Conservation (phyloP, 2,113 vertebrate species). For the Penelope pileata region DNA sequence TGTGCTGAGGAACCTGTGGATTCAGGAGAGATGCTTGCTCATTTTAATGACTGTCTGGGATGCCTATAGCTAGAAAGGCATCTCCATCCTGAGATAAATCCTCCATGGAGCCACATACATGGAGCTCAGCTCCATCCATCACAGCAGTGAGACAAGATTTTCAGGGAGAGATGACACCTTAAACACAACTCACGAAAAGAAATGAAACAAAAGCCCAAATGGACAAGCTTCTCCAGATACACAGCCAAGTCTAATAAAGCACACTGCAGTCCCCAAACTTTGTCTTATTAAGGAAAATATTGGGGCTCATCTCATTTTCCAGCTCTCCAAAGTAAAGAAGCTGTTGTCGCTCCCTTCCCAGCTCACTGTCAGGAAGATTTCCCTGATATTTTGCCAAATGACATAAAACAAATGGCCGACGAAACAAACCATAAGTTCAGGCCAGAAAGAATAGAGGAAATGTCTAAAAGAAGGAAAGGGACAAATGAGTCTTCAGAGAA, state of each 20-base stretch:
- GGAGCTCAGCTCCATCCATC: neutral
- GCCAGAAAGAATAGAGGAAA: slow-evolving; percentile 41
- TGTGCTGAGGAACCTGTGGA: neutral
- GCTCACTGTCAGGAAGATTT: neutral
- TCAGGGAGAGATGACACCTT: neutral
- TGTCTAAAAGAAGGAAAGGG: slow-evolving; percentile 21
- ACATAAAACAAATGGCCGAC: slow-evolving; percentile 16
- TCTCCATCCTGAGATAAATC: neutral
- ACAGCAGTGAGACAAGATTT: neutral
- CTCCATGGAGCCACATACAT: neutral
- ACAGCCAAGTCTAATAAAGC: neutral
- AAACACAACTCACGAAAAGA: neutral
- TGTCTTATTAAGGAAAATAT: neutral
- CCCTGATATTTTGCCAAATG: slow-evolving; percentile 10
- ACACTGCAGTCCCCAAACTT: neutral
- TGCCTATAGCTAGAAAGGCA: neutral
- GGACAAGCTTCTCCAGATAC: neutral
- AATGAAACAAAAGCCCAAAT: neutral
- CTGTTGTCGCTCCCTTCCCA: neutral
- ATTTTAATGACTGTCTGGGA: neutral
- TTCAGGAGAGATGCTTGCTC: neutral
- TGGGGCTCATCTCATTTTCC: neutral
- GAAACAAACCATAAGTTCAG: slow-evolving; percentile 33
- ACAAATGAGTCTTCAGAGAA: slow-evolving; percentile 57
- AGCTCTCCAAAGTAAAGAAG: neutral